Evolutionary conservation across 1,140 invertebrate species (phyloP).

Genomic region (Euura lappo): DNA sequence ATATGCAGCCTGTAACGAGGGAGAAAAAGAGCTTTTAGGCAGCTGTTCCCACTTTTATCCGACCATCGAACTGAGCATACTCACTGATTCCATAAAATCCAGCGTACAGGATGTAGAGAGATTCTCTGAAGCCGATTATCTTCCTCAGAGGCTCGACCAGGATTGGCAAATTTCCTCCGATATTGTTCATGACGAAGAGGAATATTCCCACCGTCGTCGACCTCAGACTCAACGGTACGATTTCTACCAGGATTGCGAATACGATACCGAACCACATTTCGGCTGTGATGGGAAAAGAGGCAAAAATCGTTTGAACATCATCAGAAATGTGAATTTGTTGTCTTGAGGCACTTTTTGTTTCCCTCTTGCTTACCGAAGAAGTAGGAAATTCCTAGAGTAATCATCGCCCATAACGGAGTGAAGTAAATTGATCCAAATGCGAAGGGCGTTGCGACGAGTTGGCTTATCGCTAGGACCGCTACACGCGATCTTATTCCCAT

Average conservation of each 20-base stretch:
- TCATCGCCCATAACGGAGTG: constrained; percentile 82
- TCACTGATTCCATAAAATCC: constrained; percentile 85
- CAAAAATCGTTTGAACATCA: constrained; percentile 43
- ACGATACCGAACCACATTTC: constrained; percentile 95
- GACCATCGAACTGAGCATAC: constrained; percentile 40
- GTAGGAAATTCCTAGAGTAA: constrained; percentile 83
- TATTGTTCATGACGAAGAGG: constrained; percentile 90
- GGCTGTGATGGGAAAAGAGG: constrained; percentile 58
- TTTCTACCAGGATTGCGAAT: constrained; percentile 87
- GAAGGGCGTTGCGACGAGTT: constrained; percentile 85
- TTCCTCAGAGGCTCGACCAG: constrained; percentile 84
- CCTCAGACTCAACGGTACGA: constrained; percentile 79
- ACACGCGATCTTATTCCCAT: constrained; percentile 87
- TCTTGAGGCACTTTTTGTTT: too few relatives aligned
- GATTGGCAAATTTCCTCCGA: constrained; percentile 90
- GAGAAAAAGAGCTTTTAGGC: too few relatives aligned
- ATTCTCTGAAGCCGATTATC: constrained; percentile 79
- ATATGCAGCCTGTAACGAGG: constrained; percentile 65
- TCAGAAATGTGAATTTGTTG: constrained; percentile 2
- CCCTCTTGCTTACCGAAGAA: constrained; percentile 74
- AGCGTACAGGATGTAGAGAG: constrained; percentile 86
- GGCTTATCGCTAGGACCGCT: constrained; percentile 81
- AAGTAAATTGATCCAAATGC: constrained; percentile 89
- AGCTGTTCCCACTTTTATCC: too few relatives aligned
- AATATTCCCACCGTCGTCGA: constrained; percentile 87